Conservation (phyloP, 2,113 vertebrate genomes). For the Cephalopterus ornatus region DNA sequence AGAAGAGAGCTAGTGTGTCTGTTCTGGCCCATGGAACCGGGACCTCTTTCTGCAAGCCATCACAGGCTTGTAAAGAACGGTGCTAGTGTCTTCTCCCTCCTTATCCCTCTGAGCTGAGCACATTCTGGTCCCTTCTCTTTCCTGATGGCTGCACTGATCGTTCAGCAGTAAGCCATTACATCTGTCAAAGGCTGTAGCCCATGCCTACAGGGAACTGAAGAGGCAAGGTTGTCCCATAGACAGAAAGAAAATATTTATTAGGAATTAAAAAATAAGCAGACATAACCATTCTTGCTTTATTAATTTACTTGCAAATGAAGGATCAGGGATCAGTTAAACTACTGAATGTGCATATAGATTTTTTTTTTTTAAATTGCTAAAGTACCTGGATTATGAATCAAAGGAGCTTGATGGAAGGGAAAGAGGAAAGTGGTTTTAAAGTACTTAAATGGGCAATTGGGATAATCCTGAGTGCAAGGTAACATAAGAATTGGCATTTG, state of each 20-base stretch:
- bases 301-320: constrained; percentile 27
- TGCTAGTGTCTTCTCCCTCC: background rate
- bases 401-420: background rate
- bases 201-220: background rate
- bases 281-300: background rate
- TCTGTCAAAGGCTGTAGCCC: background rate
- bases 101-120: background rate
- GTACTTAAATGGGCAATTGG: background rate
- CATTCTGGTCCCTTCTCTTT: background rate
- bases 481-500: background rate
- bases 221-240: background rate
- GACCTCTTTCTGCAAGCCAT: background rate
- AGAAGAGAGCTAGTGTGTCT: background rate
- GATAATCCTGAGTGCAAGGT: background rate
- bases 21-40: background rate
- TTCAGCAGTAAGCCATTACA: background rate
- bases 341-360: background rate
- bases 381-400: background rate
- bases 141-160: background rate
- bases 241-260: background rate
- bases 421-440: background rate
- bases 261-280: background rate
- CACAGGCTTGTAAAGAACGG: background rate
- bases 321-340: background rate
- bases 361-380: background rate